Evolutionary conservation across 2,888 invertebrate genomes (phyloP).

Genomic region (Notocelia uddmanniana): DNA sequence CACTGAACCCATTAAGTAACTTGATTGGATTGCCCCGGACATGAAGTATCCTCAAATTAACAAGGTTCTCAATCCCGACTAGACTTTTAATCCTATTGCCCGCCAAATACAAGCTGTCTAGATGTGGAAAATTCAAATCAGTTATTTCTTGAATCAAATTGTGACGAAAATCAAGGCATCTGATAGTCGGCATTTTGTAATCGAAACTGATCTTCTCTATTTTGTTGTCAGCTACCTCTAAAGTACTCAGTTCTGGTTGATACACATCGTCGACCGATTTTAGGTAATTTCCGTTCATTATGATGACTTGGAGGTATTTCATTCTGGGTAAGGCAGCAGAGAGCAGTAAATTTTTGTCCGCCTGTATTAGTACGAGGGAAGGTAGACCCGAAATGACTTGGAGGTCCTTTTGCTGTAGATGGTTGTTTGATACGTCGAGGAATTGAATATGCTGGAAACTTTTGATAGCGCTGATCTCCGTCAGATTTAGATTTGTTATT

Average conservation of each 20-base stretch:
- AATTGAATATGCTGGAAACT: slow-evolving; percentile 85
- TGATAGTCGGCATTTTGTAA: slow-evolving; percentile 71
- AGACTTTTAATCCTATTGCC: slow-evolving; percentile 89
- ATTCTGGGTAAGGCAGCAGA: slow-evolving; percentile 80
- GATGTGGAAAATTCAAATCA: slow-evolving; percentile 75
- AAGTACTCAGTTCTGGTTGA: slow-evolving; percentile 83
- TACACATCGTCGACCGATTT: slow-evolving; percentile 79
- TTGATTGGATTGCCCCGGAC: slow-evolving; percentile 88
- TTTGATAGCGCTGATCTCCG: slow-evolving; percentile 79
- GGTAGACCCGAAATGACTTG: slow-evolving; percentile 82
- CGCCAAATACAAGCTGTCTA: slow-evolving; percentile 91
- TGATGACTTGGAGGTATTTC: slow-evolving; percentile 87
- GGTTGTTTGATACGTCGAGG: slow-evolving; percentile 85
- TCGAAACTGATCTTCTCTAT: slow-evolving; percentile 67
- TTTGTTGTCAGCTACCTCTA: slow-evolving; percentile 84
- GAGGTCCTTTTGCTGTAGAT: slow-evolving; percentile 75
- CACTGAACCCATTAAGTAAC: slow-evolving; percentile 81
- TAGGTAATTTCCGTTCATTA: slow-evolving; percentile 84
- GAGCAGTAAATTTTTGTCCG: slow-evolving; percentile 82
- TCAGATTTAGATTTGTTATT: slow-evolving; percentile 79
- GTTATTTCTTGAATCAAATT: slow-evolving; percentile 78
- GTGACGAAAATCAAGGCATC: slow-evolving; percentile 83
- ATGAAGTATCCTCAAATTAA: slow-evolving; percentile 89
- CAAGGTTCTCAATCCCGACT: slow-evolving; percentile 86
- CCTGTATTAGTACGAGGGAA: slow-evolving; percentile 84